Conservation (phyloP, 2,113 vertebrate species). For the Bombycilla garrulus region DNA sequence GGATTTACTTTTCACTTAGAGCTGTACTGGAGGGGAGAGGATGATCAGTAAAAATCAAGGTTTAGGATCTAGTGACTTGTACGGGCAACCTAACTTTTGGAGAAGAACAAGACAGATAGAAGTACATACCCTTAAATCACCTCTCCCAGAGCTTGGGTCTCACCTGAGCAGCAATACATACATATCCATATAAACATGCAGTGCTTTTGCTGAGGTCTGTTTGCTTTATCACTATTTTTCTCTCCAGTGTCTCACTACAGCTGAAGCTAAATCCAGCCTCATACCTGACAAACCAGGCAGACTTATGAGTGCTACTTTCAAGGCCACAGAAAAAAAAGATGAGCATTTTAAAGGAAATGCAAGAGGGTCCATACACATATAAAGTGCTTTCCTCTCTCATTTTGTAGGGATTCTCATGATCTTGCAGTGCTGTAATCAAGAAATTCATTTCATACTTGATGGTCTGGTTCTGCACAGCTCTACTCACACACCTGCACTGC, state of each 20-base stretch:
- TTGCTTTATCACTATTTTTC: background rate
- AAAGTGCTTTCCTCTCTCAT: background rate
- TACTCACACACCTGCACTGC: background rate
- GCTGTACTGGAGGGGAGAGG: background rate
- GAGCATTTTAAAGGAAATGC: accelerated
- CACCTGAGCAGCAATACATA: background rate
- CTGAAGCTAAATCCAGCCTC: background rate
- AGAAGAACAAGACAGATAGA: background rate
- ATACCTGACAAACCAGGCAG: background rate
- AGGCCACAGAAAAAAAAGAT: background rate
- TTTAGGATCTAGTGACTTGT: background rate
- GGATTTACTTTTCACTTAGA: background rate
- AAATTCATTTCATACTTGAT: background rate
- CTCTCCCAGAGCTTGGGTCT: background rate
- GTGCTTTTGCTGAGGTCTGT: background rate
- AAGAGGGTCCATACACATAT: background rate
- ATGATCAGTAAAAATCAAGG: background rate
- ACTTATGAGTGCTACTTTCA: background rate
- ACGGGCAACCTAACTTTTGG: background rate
- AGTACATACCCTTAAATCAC: background rate
- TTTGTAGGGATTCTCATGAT: background rate
- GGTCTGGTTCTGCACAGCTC: background rate
- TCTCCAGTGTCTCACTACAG: accelerated
- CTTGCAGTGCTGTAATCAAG: background rate
- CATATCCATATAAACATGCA: no score